Conservation (phyloP, 2,797 vertebrate species). For the Pachyuromys duprasi region DNA sequence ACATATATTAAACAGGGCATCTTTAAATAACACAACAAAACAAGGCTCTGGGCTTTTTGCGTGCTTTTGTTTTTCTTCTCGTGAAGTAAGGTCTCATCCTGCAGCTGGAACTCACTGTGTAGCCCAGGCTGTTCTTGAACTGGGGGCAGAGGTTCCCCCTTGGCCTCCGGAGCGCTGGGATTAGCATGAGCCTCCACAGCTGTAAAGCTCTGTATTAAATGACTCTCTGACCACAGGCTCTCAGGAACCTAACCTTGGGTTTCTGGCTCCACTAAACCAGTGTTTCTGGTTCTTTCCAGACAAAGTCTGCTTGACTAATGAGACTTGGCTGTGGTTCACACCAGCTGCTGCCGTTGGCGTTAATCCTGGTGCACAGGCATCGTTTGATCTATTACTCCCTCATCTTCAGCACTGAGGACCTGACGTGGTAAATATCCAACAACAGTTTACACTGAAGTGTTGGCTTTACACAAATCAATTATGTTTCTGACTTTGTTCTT, state of each 20-base stretch:
- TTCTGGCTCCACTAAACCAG: neutral
- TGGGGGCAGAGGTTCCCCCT: neutral
- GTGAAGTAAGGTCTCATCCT: neutral
- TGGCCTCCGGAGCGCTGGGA: too few species aligned
- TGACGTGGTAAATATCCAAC: neutral
- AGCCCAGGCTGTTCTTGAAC: neutral
- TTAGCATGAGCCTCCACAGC: too few species aligned
- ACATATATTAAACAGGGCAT: neutral
- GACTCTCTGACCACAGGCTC: neutral
- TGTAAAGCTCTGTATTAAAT: neutral
- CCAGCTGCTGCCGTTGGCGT: neutral
- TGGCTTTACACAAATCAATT: neutral
- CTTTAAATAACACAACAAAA: slow-evolving; percentile 29
- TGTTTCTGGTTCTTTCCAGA: neutral
- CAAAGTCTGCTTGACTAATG: neutral
- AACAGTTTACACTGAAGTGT: neutral
- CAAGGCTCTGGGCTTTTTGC: neutral
- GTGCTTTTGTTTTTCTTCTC: neutral
- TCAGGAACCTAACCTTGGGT: neutral
- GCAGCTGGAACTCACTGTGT: neutral
- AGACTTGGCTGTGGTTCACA: neutral
- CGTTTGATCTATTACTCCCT: neutral
- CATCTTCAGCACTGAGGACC: neutral
- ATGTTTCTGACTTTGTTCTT: neutral
- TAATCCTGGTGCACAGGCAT: neutral